Evolutionary conservation across 2,888 invertebrate species (phyloP), one percentile per base, ranked within the genome.

Genomic region (Cactoblastis cactorum): DNA sequence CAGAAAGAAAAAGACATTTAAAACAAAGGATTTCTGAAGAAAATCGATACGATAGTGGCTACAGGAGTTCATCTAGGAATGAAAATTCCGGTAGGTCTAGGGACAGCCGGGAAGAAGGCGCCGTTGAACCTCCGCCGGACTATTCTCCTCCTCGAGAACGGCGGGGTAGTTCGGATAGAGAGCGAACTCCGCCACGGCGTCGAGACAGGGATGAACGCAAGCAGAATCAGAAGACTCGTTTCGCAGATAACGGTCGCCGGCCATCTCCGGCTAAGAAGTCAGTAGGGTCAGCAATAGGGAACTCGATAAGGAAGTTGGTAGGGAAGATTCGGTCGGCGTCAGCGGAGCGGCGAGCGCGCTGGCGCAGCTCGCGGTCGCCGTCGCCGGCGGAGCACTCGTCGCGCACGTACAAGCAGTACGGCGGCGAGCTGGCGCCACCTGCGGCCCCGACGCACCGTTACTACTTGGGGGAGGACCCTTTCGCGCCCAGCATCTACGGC

Each of bases 381-480:
- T 93, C 94, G 53, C 94, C 94, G 53, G 88, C 94, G 53, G 88
- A 88, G 76, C 86, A 86, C 65, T 76, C 83, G 50, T 87, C 88
- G 62, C 87, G 88, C 48, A 89, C 90, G 47, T 90, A 90, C 77
- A 82, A 81, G 64, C 87, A 83, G 74, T 89, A 89, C 77, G 84
- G 87, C 56, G 88, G 82, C 43, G 89, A 88, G 71, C 66, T 86
- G 64, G 83, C 88, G 68, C 88, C 89, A 72, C 83, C 80, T 69
- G 71, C 73, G 63, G 81, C 83, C 55, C 93, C 94, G 9, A 91
- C 94, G 57, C 95, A 95, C 73, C 92, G 94, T 61, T 96, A 96
- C 84, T 96, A 96, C 80, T 91, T 96, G 61, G 96, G 96, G 34
- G 96, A 96, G 84, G 96, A 96, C 89, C 96, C 96, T 22, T 96